Evolutionary conservation across 1,140 invertebrate species (phyloP), one percentile per base, ranked within the genome.

Genomic region (Drosophila rhopaloa): DNA sequence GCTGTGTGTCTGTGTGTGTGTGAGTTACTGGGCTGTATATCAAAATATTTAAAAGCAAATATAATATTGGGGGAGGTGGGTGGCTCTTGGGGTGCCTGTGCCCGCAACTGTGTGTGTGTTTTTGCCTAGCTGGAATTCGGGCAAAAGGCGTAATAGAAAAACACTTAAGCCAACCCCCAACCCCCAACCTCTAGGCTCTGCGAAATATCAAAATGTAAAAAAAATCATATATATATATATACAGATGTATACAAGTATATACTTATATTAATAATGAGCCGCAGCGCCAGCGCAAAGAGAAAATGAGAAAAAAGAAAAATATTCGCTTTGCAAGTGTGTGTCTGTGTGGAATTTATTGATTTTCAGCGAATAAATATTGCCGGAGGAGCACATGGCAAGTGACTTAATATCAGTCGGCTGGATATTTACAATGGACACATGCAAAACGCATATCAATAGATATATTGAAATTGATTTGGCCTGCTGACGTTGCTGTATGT

Each of bases 31-130:
- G 66, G 85, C 81, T 81, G 85, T 90, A 86, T 90, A 90, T 90
- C 88, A 91, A 90, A 90, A 90, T 90, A 90, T 90, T 90, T 90
- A 90, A 90, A 90, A 91, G 86, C 82, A 90, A 90, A 90, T 90
- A 90, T 90, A 78, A 83, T 90, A 91, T 91, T 75, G 74, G 79
- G 63, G 77, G 77, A 65, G 56, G 60, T 76, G 72, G 59, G 56
- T 61, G 55, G 38, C 16, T 9, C 10, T 66, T 37, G 38, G 44
- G 56, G 61, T 63, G 55, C 55, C 29, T 38, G 55, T 53, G 55
- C 24, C 24, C 24, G 24, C 24, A 4, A 24, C 24, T 51, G 47
- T 41, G 58, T 72, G 32, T 40, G 24, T 32, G 47, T 43, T 44
- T 71, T 16, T 41, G 16, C 46, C 46, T 48, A 44, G 32, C 37